Evolutionary conservation across 2,113 vertebrate genomes (phyloP).

Genomic region (Neogobius melanostomus): DNA sequence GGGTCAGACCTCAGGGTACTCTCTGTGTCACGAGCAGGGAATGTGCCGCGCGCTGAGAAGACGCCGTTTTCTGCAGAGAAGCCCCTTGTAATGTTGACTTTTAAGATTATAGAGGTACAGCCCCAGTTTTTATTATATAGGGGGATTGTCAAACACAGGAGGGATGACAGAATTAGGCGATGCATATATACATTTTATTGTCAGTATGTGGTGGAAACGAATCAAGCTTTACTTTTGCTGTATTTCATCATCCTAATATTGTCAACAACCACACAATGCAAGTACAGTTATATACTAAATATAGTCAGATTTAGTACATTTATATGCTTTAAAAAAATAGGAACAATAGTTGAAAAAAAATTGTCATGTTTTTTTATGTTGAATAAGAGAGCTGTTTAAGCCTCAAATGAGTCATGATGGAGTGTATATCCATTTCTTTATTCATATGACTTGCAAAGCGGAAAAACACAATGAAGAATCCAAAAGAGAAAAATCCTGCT

Average conservation of each 20-base stretch:
- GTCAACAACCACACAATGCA: no score
- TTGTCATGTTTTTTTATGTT: no score
- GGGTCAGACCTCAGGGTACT: conserved; percentile 67
- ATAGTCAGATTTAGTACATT: no score
- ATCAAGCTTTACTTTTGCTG: no score
- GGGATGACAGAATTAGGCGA: conserved; percentile 19
- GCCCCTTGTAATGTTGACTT: conserved; percentile 29
- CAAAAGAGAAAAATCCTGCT: not conserved
- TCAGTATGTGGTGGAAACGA: conserved; percentile 26
- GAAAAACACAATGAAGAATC: not conserved
- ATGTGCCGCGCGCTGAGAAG: conserved; percentile 62
- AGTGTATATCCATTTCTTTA: no score
- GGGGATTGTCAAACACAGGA: not conserved
- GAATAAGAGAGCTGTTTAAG: no score
- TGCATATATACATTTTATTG: conserved; percentile 24
- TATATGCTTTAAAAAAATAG: no score
- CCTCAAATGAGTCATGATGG: no score
- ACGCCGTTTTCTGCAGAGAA: conserved; percentile 47
- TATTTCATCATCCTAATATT: no score
- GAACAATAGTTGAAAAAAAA: no score
- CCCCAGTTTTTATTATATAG: conserved; percentile 1
- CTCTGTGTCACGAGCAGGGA: conserved; percentile 60
- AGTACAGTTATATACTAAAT: no score
- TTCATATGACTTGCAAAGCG: no score
- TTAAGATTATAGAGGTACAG: conserved; percentile 2